phyloP scores from a whole-genome alignment of 1,140 invertebrate genomes.

The Diorhabda carinulata region DNA sequence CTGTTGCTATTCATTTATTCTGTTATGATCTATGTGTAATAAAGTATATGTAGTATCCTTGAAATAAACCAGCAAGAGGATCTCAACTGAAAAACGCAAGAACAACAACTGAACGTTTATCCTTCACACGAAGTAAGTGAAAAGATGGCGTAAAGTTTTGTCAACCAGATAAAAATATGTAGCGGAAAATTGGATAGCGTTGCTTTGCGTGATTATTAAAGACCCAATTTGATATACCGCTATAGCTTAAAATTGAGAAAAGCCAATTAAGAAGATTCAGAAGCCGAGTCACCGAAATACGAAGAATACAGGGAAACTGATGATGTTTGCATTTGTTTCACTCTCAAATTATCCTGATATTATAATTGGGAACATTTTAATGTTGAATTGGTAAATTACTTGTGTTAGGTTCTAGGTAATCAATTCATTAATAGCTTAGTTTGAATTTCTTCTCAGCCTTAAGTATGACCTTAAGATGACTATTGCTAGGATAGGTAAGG shows the following conservation, averaged over 20 bases:
- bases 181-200: conserved; percentile 7
- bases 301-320: neutral
- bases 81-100: neutral
- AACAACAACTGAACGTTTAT: neutral
- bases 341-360: neutral
- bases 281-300: neutral
- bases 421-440: no score
- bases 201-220: neutral
- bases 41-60: neutral
- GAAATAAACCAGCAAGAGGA: no score
- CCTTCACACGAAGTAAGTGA: neutral
- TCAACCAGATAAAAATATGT: conserved; percentile 10
- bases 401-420: no score
- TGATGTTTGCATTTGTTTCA: neutral
- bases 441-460: no score
- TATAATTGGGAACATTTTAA: no score
- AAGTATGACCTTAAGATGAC: no score
- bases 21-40: neutral
- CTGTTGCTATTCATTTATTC: no score
- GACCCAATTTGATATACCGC: neutral
- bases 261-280: neutral
- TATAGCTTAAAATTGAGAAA: neutral
- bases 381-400: no score
- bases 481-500: no score
- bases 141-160: conserved; percentile 16